Percentiles rank a stretch among this genome's conserved stretches.
Evolutionary conservation across 2,888 invertebrate species (phyloP).

Genomic region (Epinotia bilunana): DNA sequence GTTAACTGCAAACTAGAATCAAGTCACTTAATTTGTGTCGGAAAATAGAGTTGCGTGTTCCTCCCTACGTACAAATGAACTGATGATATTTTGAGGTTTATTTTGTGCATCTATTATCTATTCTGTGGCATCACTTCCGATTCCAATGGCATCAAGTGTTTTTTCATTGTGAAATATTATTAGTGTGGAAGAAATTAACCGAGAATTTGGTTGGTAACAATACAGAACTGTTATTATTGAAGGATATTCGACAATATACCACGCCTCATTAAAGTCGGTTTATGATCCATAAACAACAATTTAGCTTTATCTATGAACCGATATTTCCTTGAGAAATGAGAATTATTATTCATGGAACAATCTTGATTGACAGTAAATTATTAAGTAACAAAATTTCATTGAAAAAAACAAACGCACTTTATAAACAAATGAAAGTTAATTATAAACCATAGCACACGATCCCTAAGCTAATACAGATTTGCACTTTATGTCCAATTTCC

Average conservation of each 20-base stretch:
- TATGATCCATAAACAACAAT: neutral
- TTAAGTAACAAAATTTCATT: slow-evolving; percentile 14
- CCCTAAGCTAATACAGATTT: slow-evolving; percentile 45
- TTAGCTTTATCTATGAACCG: neutral
- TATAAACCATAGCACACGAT: slow-evolving; percentile 38
- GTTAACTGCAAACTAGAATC: neutral
- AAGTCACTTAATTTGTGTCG: no score
- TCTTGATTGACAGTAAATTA: slow-evolving; percentile 9
- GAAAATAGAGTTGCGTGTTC: no score
- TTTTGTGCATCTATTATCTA: no score
- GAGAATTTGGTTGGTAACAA: neutral
- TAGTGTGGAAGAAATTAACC: neutral
- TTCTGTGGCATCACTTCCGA: no score
- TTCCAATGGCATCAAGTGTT: no score
- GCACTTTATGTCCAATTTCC: slow-evolving; percentile 44
- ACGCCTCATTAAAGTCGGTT: neutral
- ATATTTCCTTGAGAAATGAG: slow-evolving; percentile 3
- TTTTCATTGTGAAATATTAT: no score
- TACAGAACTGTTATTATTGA: neutral
- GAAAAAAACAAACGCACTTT: slow-evolving; percentile 19
- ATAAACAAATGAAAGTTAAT: slow-evolving; percentile 41
- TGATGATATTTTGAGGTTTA: no score
- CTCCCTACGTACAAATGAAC: no score
- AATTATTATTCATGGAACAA: slow-evolving; percentile 8
- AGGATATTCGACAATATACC: neutral